Conservation (phyloP, 2,888 invertebrate genomes). For the Brachyopa scutellaris region DNA sequence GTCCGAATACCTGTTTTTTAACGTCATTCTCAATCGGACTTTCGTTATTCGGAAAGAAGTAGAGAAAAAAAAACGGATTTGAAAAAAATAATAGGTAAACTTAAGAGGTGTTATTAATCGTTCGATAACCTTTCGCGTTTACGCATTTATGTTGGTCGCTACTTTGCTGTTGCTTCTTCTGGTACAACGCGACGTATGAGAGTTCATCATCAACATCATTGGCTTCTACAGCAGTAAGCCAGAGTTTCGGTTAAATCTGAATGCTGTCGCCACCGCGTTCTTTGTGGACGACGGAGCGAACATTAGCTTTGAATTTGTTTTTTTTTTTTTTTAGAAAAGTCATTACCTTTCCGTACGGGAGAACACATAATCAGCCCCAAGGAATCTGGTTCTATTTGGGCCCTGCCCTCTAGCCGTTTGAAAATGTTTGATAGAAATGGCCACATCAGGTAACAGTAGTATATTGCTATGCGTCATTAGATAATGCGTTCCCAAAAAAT, state of each 20-base stretch:
- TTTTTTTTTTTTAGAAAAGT: constrained; percentile 51
- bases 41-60: constrained; percentile 68
- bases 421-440: constrained; percentile 49
- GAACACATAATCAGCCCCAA: constrained; percentile 59
- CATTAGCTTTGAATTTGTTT: constrained; percentile 58
- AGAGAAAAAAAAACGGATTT: constrained; percentile 37
- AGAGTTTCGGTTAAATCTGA: constrained; percentile 4
- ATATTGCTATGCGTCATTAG: constrained; percentile 60
- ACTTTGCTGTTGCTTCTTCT: constrained; percentile 56
- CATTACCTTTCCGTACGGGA: constrained; percentile 62
- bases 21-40: constrained; percentile 64
- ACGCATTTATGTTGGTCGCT: constrained; percentile 69
- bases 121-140: constrained; percentile 73
- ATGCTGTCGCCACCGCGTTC: constrained; percentile 28
- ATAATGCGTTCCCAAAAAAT: constrained; percentile 18
- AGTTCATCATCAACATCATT: constrained; percentile 60
- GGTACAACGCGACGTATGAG: constrained; percentile 36
- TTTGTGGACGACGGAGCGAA: constrained; percentile 51
- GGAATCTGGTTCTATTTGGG: constrained; percentile 62
- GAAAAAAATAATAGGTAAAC: constrained; percentile 68
- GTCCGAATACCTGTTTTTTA: constrained; percentile 70
- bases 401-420: constrained; percentile 58
- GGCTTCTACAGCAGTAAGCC: constrained; percentile 43
- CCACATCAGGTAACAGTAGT: constrained; percentile 66
- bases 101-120: constrained; percentile 73